Conservation (phyloP, 2,797 vertebrate species). For the Pitangus sulphuratus region DNA sequence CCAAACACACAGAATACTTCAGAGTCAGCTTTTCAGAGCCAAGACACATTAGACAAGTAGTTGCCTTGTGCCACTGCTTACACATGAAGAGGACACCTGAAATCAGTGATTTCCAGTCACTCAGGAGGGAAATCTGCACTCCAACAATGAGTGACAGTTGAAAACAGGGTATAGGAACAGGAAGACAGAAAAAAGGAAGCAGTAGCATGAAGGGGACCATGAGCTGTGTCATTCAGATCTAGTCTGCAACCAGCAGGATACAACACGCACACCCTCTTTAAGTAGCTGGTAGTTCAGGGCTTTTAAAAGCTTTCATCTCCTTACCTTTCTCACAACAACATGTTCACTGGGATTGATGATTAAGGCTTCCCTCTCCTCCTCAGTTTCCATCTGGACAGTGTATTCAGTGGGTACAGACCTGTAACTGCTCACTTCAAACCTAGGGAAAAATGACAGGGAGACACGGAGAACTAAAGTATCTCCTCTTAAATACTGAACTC, state of each 20-base stretch:
- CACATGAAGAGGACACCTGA: not conserved
- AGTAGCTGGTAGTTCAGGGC: not conserved
- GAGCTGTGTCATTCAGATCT: not conserved
- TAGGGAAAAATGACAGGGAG: conserved; percentile 33
- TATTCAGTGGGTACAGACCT: conserved; percentile 80
- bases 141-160: not conserved
- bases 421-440: conserved; percentile 69
- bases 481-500: not conserved
- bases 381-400: conserved; percentile 85
- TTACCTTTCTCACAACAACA: conserved; percentile 83
- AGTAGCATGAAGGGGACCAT: not conserved
- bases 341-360: conserved; percentile 86
- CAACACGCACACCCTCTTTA: not conserved
- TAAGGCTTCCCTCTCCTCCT: conserved; percentile 87
- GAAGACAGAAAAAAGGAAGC: not conserved
- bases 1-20: not conserved
- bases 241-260: not conserved
- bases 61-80: not conserved
- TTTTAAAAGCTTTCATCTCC: not conserved
- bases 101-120: not conserved
- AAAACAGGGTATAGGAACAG: not conserved
- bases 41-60: not conserved
- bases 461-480: not conserved
- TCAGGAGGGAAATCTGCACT: not conserved
- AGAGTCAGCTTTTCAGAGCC: not conserved